Evolutionary conservation across 2,888 invertebrate species (phyloP).

Genomic region (Brenthis ino): DNA sequence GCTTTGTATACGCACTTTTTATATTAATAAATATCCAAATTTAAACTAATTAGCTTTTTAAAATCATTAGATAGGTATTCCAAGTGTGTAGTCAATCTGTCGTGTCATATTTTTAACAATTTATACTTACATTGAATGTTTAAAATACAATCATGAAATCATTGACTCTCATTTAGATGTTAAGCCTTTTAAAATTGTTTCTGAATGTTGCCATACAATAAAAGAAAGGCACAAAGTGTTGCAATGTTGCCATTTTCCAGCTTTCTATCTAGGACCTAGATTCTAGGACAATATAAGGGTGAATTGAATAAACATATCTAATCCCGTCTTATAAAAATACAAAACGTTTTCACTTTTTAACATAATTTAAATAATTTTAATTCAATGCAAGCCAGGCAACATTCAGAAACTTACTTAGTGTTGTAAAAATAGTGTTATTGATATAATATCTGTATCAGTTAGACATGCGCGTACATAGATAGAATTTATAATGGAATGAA

Average conservation of each 20-base stretch:
- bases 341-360: background rate
- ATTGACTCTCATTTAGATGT: background rate
- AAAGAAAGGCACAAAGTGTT: too few relatives aligned
- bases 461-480: constrained; percentile 1
- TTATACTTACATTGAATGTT: constrained; percentile 9
- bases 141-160: constrained; percentile 2
- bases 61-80: constrained; percentile 15
- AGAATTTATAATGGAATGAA: background rate
- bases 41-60: constrained; percentile 7
- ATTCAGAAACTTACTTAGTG: constrained; percentile 14
- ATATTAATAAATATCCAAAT: constrained; percentile 11
- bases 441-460: constrained; percentile 16
- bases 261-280: too few relatives aligned
- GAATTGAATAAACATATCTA: too few relatives aligned
- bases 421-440: constrained; percentile 22
- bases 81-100: constrained; percentile 8
- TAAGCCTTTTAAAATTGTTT: background rate
- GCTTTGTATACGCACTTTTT: constrained; percentile 23
- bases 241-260: too few relatives aligned
- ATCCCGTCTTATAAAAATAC: too few relatives aligned
- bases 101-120: constrained; percentile 2
- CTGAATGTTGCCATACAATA: background rate
- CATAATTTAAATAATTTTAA: background rate
- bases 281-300: too few relatives aligned
- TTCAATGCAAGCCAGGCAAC: constrained; percentile 4